phyloP scores from a whole-genome alignment of 2,888 invertebrate genomes.

The Aproaerema taeniolella region DNA sequence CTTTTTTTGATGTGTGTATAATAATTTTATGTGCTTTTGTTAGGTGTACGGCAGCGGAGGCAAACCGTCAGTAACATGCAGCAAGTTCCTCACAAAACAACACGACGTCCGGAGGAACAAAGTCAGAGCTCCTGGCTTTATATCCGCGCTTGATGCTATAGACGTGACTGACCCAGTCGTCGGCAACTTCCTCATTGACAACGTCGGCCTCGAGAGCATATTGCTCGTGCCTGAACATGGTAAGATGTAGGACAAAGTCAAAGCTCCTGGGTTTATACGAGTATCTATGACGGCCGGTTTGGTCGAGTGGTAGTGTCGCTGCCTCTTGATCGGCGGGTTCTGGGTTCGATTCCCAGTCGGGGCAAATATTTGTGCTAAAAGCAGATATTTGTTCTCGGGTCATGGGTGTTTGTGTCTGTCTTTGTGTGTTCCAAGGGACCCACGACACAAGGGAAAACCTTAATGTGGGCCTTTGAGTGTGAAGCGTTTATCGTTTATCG shows the following conservation, averaged over 20 bases:
- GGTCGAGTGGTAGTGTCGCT: too few species aligned
- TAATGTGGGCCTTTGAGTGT: too few species aligned
- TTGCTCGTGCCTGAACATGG: slow-evolving; percentile 84
- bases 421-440: too few species aligned
- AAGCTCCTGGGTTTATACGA: slow-evolving; percentile 55
- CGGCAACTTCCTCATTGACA: slow-evolving; percentile 91
- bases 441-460: too few species aligned
- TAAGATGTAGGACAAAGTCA: slow-evolving; percentile 53
- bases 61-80: slow-evolving; percentile 80
- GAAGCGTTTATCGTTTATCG: too few species aligned
- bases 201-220: slow-evolving; percentile 82
- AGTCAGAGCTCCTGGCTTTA: slow-evolving; percentile 57
- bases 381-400: too few species aligned
- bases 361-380: too few species aligned
- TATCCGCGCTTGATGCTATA: slow-evolving; percentile 82
- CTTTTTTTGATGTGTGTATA: too few species aligned
- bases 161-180: slow-evolving; percentile 86
- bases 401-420: too few species aligned
- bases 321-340: too few species aligned
- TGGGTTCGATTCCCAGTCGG: too few species aligned
- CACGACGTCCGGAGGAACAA: slow-evolving; percentile 68
- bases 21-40: too few species aligned
- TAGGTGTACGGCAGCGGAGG: slow-evolving; percentile 48
- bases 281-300: slow-evolving; percentile 86
- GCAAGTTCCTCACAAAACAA: slow-evolving; percentile 74